A percentile compares a stretch with the other conserved stretches of the same genome.
These are phyloP conservation scores for Agapostemon virescens DNA, from an alignment of 2,888 invertebrate genomes.

Conservation along the genomic window DNA sequence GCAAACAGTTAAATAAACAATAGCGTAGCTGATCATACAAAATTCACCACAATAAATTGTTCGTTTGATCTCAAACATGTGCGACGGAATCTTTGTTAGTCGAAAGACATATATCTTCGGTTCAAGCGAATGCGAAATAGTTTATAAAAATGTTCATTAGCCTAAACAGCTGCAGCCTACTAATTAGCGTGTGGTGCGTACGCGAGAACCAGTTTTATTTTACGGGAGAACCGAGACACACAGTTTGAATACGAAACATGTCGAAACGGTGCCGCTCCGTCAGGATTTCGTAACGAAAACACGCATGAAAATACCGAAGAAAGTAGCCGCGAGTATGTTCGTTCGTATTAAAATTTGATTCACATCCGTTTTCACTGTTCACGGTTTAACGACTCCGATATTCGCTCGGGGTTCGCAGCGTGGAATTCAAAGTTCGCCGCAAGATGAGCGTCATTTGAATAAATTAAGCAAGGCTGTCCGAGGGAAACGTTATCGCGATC, in stretches of 20 bases:
- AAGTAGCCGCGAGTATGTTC: neutral
- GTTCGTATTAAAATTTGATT: conserved; percentile 25
- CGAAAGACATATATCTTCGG: neutral
- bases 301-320: conserved; percentile 20
- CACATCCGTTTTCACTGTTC: neutral
- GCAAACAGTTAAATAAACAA: neutral
- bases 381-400: neutral
- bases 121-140: neutral
- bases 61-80: neutral
- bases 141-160: conserved; percentile 32
- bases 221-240: conserved; percentile 21
- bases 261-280: conserved; percentile 6
- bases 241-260: conserved; percentile 27
- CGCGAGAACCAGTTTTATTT: conserved; percentile 28
- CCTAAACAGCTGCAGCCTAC: neutral
- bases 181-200: conserved; percentile 48
- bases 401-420: neutral
- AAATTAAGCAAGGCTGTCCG: neutral
- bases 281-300: conserved; percentile 14
- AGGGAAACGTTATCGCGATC: neutral
- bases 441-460: neutral
- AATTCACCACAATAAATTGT: neutral
- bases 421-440: neutral
- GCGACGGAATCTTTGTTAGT: neutral
- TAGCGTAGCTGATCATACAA: neutral